Conservation (phyloP, 2,888 invertebrate species). For the Cryptocephalus primarius region DNA sequence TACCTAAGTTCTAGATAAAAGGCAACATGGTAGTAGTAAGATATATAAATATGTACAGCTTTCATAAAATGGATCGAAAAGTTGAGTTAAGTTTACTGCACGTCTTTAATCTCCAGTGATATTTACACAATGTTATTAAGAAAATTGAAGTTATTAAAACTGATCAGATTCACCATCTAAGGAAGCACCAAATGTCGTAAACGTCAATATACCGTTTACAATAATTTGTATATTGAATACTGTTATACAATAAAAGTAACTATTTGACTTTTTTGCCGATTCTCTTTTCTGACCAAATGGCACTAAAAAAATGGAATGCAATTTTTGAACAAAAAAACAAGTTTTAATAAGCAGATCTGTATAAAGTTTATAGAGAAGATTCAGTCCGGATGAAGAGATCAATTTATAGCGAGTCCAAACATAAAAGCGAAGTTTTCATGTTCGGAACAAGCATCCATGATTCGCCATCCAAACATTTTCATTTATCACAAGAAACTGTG, state of each 20-base stretch:
- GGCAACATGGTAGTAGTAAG: slow-evolving; percentile 24
- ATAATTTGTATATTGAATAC: background rate
- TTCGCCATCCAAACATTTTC: no score
- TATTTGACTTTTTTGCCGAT: background rate
- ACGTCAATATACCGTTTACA: background rate
- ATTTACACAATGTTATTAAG: no score
- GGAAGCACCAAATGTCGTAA: slow-evolving; percentile 1
- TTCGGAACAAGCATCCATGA: no score
- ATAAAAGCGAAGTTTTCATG: no score
- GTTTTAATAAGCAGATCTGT: background rate
- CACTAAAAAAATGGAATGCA: background rate
- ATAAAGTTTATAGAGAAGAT: background rate
- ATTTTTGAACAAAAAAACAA: background rate
- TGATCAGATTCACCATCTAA: background rate
- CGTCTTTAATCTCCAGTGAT: background rate
- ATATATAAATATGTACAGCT: no score
- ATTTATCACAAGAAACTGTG: background rate
- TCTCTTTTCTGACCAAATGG: background rate
- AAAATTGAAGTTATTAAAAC: no score
- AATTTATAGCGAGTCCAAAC: no score
- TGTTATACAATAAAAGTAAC: background rate
- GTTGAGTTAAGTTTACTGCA: background rate
- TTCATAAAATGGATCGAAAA: no score
- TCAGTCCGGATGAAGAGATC: background rate
- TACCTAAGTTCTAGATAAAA: slow-evolving; percentile 22